Evolutionary conservation across 2,888 invertebrate species (phyloP).

Genomic region (Resseliella maxima): DNA sequence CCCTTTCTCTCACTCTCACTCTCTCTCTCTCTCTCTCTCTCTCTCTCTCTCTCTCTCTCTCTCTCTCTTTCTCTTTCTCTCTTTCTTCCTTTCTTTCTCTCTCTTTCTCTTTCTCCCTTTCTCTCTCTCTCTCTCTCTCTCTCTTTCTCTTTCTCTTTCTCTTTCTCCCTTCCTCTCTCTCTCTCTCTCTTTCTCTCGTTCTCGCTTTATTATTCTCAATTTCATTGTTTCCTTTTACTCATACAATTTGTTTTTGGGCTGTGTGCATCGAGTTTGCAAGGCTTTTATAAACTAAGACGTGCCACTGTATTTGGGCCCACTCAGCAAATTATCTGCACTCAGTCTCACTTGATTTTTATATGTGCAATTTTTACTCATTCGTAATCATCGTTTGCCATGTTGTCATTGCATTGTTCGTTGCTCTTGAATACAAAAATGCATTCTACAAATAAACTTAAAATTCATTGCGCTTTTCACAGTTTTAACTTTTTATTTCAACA

Average conservation of each 20-base stretch:
- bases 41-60: background rate
- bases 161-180: background rate
- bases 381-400: background rate
- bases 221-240: background rate
- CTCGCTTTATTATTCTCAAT: background rate
- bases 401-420: background rate
- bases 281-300: constrained; percentile 12
- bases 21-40: background rate
- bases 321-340: constrained; percentile 39
- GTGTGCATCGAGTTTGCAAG: background rate
- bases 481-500: constrained; percentile 33
- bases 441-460: constrained; percentile 28
- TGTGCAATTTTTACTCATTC: background rate
- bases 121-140: background rate
- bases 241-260: background rate
- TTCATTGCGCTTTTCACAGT: constrained; percentile 34
- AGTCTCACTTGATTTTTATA: constrained; percentile 1
- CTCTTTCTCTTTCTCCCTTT: background rate
- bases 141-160: background rate
- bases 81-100: background rate
- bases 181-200: background rate
- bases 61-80: background rate
- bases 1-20: background rate
- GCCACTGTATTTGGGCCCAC: constrained; percentile 29
- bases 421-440: constrained; percentile 8